Conservation (phyloP, 2,888 invertebrate species). For the Eutolmus rufibarbis region DNA sequence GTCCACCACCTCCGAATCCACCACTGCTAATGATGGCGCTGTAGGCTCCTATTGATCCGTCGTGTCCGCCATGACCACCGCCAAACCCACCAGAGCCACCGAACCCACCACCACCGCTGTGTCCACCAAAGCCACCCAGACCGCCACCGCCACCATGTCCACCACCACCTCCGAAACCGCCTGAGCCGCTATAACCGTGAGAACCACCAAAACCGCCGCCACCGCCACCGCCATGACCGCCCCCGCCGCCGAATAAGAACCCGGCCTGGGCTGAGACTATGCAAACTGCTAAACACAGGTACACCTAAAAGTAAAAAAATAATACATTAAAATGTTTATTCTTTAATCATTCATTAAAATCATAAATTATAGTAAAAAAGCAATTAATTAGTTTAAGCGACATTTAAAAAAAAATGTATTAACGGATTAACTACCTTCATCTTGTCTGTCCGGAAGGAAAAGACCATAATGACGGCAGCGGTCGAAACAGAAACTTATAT, state of each 20-base stretch:
- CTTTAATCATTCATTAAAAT: not conserved
- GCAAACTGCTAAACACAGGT: constrained; percentile 44
- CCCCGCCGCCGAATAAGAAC: constrained; percentile 25
- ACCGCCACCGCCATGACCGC: constrained; percentile 11
- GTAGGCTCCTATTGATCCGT: not conserved
- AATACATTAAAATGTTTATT: not conserved
- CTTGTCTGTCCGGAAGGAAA: constrained; percentile 18
- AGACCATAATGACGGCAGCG: not conserved
- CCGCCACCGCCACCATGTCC: constrained; percentile 29
- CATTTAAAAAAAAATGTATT: not conserved
- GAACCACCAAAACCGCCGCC: constrained; percentile 10
- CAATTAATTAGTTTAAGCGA: not conserved
- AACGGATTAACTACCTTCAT: not conserved
- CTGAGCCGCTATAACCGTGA: constrained; percentile 5
- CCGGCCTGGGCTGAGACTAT: constrained; percentile 46
- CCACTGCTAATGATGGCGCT: not conserved
- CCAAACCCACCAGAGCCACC: constrained; percentile 20
- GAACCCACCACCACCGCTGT: constrained; percentile 17
- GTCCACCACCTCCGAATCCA: not conserved
- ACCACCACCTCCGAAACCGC: constrained; percentile 39
- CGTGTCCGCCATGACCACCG: constrained; percentile 18
- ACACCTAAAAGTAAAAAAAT: constrained; percentile 28
- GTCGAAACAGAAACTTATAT: constrained; percentile 5
- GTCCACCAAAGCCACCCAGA: not conserved
- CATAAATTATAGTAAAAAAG: not conserved